Evolutionary conservation across 2,797 vertebrate species (phyloP), one percentile per base, ranked within the genome.

Genomic region (Poecile montanus): DNA sequence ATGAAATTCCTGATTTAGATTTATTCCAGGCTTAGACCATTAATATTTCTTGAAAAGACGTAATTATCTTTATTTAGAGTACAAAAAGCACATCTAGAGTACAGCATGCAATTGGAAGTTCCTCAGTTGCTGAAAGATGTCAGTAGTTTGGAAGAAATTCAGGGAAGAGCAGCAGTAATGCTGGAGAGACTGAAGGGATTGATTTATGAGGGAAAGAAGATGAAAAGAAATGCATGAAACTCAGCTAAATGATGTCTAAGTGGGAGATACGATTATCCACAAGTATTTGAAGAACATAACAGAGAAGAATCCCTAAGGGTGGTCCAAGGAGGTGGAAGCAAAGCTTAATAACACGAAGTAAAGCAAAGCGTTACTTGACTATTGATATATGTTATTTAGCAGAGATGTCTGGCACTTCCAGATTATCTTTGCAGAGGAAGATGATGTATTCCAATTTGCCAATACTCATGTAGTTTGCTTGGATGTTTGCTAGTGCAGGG

Each of bases 141-240:
- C 85, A 94, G 90, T 68, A 94, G 38, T 87, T 95, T 92, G 94
- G 95, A 96, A 92, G 57, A 89, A 82, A 72, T 91, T 95, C 91
- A 92, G 56, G 91, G 74, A 93, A 88, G 75, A 90, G 60, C 60
- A 88, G 60, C 51, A 92, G 93, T 60, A 95, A 88, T 50, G 77
- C 86, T 95, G 74, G 72, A 96, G 79, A 90, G 75, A 57, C 68
- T 93, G 83, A 93, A 96, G 66, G 79, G 50, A 70, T 85, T 93
- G 89, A 95, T 96, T 89, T 96, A 91, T 79, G 78, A 93, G 77
- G 50, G 82, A 85, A 88, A 67, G 75, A 92, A 94, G 92, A 94
- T 93, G 93, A 95, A 96, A 96, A 84, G 91, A 95, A 96, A 73
- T 26, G 34, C 36, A 67, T 80, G 81, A 85, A 74, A 77, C 83